Percentiles rank a stretch among this genome's conserved stretches.
Evolutionary conservation across 2,888 invertebrate genomes (phyloP).

Genomic region (Plagiodera versicolora): DNA sequence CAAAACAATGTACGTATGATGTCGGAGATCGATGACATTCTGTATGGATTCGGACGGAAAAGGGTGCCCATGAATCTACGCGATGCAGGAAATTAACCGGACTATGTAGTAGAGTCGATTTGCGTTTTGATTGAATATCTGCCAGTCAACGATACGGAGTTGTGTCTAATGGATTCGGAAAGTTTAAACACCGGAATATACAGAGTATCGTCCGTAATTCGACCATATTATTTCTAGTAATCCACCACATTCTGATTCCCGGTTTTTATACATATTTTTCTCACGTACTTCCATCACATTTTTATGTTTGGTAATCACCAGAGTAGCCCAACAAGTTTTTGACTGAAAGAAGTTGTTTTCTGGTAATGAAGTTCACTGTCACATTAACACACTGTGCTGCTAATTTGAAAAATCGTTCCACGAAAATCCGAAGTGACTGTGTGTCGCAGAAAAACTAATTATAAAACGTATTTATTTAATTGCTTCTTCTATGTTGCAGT

Average conservation of each 20-base stretch:
- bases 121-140: conserved; percentile 35
- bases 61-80: conserved; percentile 30
- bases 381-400: background rate
- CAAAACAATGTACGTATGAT: conserved; percentile 36
- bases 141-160: background rate
- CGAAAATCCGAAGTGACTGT: conserved; percentile 40
- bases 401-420: conserved; percentile 11
- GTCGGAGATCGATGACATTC: conserved; percentile 34
- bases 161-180: background rate
- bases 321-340: too few species aligned
- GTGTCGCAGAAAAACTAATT: conserved; percentile 53
- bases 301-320: too few species aligned
- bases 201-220: too few species aligned
- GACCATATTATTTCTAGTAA: too few species aligned
- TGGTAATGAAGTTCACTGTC: too few species aligned
- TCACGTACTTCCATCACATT: too few species aligned
- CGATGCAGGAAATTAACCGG: conserved; percentile 34
- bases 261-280: too few species aligned
- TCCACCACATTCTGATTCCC: too few species aligned
- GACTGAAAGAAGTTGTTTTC: too few species aligned
- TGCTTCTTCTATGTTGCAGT: conserved; percentile 49
- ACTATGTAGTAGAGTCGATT: conserved; percentile 27
- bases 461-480: conserved; percentile 55
- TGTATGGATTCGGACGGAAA: conserved; percentile 25
- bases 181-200: background rate